Conservation (phyloP, 2,888 invertebrate species). For the Siphlonurus alternatus region DNA sequence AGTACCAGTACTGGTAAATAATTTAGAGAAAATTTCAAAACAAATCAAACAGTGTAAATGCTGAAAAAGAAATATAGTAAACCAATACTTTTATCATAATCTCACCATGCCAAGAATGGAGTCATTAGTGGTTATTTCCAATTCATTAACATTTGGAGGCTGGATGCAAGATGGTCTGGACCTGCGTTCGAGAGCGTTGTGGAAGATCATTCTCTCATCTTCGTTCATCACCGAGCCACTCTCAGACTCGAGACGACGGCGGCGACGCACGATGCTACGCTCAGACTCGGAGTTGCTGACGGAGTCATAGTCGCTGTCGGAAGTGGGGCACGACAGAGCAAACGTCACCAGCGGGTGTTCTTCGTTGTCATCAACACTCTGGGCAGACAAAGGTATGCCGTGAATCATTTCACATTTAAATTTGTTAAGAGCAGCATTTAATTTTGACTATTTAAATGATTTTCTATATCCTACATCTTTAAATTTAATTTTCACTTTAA, state of each 20-base stretch:
- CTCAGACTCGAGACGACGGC: slow-evolving; percentile 12
- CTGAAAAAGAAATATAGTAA: too few relatives aligned
- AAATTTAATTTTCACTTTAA: too few relatives aligned
- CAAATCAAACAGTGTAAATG: background rate
- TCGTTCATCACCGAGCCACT: slow-evolving; percentile 14
- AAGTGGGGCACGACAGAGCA: background rate
- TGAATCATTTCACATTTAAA: too few relatives aligned
- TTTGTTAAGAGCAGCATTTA: too few relatives aligned
- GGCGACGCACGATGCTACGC: background rate
- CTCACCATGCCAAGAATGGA: slow-evolving; percentile 30
- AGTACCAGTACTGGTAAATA: background rate
- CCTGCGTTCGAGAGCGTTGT: slow-evolving; percentile 17
- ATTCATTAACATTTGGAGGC: slow-evolving; percentile 11
- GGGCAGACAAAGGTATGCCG: too few relatives aligned
- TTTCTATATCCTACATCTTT: too few relatives aligned
- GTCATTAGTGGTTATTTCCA: slow-evolving; percentile 16
- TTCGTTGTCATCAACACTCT: background rate
- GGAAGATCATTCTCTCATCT: slow-evolving; percentile 14
- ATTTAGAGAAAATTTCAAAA: background rate
- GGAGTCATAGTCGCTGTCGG: slow-evolving; percentile 1
- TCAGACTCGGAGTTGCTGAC: background rate
- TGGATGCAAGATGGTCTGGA: slow-evolving; percentile 26
- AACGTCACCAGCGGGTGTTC: background rate
- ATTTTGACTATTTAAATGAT: too few relatives aligned
- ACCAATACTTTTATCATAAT: too few relatives aligned